Conservation (phyloP, 2,888 invertebrate genomes). For the Anorthoa munda region DNA sequence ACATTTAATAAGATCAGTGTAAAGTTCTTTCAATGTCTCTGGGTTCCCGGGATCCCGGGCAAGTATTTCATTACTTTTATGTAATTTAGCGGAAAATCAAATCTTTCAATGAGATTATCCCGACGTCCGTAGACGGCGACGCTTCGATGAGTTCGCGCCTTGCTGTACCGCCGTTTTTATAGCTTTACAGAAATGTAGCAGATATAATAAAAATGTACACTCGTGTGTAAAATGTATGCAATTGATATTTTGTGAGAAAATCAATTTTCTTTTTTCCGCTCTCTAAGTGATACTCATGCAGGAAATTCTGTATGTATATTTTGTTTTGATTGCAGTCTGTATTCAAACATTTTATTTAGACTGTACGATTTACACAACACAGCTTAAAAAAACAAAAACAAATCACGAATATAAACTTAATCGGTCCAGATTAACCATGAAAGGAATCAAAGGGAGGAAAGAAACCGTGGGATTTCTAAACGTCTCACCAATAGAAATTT, state of each 20-base stretch:
- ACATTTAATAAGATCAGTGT: conserved; percentile 62
- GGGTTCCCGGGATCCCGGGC: conserved; percentile 75
- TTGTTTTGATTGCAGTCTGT: background rate
- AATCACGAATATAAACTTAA: conserved; percentile 56
- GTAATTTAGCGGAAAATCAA: conserved; percentile 90
- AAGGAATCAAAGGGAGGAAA: conserved; percentile 64
- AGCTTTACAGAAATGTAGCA: conserved; percentile 15
- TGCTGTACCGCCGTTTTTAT: conserved; percentile 65
- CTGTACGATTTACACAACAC: background rate
- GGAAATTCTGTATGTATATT: background rate
- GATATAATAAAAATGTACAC: conserved; percentile 39
- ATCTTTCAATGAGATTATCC: conserved; percentile 89
- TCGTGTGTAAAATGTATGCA: conserved; percentile 19
- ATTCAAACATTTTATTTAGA: background rate
- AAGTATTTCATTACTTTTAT: conserved; percentile 90
- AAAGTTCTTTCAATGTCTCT: conserved; percentile 77
- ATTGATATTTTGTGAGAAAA: conserved; percentile 19
- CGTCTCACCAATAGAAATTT: conserved; percentile 77
- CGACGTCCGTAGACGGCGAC: conserved; percentile 75
- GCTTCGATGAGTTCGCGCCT: conserved; percentile 75
- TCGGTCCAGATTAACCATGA: conserved; percentile 58
- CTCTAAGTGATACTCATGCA: background rate
- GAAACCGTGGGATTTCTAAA: conserved; percentile 72
- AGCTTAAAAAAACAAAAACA: no score
- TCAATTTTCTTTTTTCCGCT: background rate